Conservation (phyloP, 2,797 vertebrate genomes). For the Euthynnus affinis region DNA sequence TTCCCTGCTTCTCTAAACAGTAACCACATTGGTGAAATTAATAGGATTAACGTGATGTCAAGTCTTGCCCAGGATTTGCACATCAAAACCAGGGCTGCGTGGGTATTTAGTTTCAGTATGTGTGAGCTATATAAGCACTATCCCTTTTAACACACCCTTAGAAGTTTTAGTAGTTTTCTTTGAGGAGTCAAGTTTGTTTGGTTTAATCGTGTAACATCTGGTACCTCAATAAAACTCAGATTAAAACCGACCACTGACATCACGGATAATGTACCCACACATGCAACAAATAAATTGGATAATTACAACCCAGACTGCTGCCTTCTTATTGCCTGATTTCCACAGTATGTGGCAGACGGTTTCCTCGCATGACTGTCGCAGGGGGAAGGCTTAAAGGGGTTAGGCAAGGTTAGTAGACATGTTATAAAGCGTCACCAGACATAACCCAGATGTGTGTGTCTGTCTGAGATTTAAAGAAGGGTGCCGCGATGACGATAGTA, state of each 20-base stretch:
- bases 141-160: constrained; percentile 8
- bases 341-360: constrained; percentile 44
- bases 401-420: constrained; percentile 30
- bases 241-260: constrained; percentile 36
- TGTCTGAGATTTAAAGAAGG: constrained; percentile 20
- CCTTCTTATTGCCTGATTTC: constrained; percentile 47
- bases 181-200: constrained; percentile 48
- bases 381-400: constrained; percentile 38
- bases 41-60: constrained; percentile 27
- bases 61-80: constrained; percentile 12
- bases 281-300: constrained; percentile 61
- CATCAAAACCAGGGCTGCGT: constrained; percentile 26
- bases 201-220: constrained; percentile 65
- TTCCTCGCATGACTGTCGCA: constrained; percentile 42
- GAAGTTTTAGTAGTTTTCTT: constrained; percentile 38
- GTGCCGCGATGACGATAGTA: constrained; percentile 39
- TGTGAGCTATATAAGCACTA: neutral
- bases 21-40: constrained; percentile 20
- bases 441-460: constrained; percentile 34
- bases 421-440: constrained; percentile 51
- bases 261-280: constrained; percentile 32
- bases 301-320: constrained; percentile 59
- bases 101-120: constrained; percentile 6
- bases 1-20: constrained; percentile 23
- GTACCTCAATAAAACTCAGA: constrained; percentile 51